These are phyloP conservation scores for Periplaneta americana DNA, from an alignment of 1,140 invertebrate genomes.

Conservation along the genomic window DNA sequence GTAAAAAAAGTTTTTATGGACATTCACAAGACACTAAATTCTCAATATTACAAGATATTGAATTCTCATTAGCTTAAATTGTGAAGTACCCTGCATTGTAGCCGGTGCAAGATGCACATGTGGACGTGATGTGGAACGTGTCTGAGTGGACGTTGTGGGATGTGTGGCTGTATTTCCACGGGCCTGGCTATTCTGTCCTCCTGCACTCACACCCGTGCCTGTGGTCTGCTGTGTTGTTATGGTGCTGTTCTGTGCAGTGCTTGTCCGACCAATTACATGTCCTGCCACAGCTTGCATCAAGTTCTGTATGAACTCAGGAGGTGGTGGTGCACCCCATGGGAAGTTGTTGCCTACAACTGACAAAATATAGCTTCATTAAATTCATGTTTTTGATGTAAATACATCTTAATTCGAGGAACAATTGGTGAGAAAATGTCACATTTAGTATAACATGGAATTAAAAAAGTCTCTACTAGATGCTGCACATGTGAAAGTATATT, in stretches of 20 bases:
- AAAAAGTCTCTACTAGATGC: too few species aligned
- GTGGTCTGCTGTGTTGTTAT: not conserved
- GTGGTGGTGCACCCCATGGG: conserved; percentile 32
- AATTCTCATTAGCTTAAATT: too few species aligned
- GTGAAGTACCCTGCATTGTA: conserved; percentile 1
- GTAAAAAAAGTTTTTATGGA: too few species aligned
- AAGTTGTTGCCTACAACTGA: conserved; percentile 20
- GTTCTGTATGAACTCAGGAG: conserved; percentile 49
- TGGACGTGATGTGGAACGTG: conserved; percentile 55
- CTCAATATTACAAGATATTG: too few species aligned
- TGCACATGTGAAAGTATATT: too few species aligned
- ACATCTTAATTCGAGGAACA: too few species aligned
- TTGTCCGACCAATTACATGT: conserved; percentile 18
- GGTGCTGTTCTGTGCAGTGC: not conserved
- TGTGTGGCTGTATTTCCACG: conserved; percentile 55
- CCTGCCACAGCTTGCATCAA: conserved; percentile 50
- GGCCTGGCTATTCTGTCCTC: conserved; percentile 26
- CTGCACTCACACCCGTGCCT: not conserved
- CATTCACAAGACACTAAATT: too few species aligned
- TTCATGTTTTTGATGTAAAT: too few species aligned
- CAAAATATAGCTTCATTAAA: too few species aligned
- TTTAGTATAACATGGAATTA: too few species aligned
- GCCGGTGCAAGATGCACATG: conserved; percentile 48
- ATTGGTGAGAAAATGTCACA: too few species aligned
- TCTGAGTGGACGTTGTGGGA: conserved; percentile 60